These are phyloP conservation scores for Tetragnatha versicolor DNA, from an alignment of 1,140 invertebrate genomes.

Conservation along the genomic window DNA sequence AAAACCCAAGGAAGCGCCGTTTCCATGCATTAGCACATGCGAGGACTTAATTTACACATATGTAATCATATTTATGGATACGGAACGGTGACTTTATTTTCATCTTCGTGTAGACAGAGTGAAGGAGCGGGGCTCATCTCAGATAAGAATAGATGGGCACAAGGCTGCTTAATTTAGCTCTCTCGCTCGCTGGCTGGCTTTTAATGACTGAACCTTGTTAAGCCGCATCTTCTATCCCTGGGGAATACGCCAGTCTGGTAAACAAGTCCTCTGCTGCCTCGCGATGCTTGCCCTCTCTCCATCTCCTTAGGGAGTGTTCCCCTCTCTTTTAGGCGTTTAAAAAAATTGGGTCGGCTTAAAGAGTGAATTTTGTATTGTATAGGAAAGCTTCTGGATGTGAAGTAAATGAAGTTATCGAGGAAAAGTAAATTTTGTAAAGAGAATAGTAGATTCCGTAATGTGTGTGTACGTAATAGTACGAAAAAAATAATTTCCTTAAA, in stretches of 20 bases:
- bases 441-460: too few species aligned
- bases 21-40: conserved; percentile 36
- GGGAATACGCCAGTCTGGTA: conserved; percentile 13
- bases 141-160: conserved; percentile 52
- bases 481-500: too few species aligned
- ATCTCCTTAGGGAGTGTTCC: too few species aligned
- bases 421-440: too few species aligned
- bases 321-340: too few species aligned
- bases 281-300: too few species aligned
- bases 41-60: conserved; percentile 47
- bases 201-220: conserved; percentile 55
- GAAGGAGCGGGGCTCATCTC: conserved; percentile 37
- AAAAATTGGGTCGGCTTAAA: too few species aligned
- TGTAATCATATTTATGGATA: conserved; percentile 55
- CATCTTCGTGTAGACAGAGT: conserved; percentile 1
- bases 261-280: conserved; percentile 38
- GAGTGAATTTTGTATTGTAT: too few species aligned
- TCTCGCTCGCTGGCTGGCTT: conserved; percentile 10
- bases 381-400: too few species aligned
- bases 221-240: neutral
- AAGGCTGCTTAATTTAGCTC: conserved; percentile 51
- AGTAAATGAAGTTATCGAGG: too few species aligned
- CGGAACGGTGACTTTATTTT: conserved; percentile 42
- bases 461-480: too few species aligned
- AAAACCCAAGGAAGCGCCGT: too few species aligned